These are phyloP conservation scores for Synchiropus splendidus DNA, from an alignment of 2,113 vertebrate species.

Conservation along the genomic window DNA sequence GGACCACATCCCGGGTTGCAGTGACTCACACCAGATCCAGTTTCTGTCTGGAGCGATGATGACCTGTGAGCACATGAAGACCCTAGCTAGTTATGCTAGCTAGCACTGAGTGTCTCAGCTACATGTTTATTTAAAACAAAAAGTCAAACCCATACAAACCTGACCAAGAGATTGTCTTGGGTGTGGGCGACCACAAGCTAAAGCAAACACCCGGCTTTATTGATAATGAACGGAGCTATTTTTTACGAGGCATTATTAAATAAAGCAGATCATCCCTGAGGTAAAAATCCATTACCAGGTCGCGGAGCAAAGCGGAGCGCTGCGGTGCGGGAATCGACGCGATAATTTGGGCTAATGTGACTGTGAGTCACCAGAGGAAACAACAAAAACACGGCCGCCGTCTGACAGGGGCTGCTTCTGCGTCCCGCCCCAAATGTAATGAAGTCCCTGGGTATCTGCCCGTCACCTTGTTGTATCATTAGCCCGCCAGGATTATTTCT, in stretches of 20 bases:
- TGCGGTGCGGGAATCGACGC: neutral
- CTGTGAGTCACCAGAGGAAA: slow-evolving; percentile 35
- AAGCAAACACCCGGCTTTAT: too few species aligned
- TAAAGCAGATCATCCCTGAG: neutral
- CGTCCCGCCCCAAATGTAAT: slow-evolving; percentile 52
- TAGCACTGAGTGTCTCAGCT: too few species aligned
- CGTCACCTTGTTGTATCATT: slow-evolving; percentile 65
- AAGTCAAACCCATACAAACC: too few species aligned
- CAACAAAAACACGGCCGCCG: slow-evolving; percentile 48
- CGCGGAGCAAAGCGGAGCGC: slow-evolving; percentile 4
- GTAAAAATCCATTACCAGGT: slow-evolving; percentile 5
- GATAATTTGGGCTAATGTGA: slow-evolving; percentile 28
- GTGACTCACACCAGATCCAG: too few species aligned
- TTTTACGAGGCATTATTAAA: neutral
- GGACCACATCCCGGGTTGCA: too few species aligned
- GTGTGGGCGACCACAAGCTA: too few species aligned
- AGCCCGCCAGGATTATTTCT: slow-evolving; percentile 52
- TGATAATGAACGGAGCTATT: too few species aligned
- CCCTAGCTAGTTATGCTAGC: too few species aligned
- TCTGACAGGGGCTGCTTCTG: slow-evolving; percentile 46
- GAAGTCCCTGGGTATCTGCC: slow-evolving; percentile 58
- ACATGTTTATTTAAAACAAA: too few species aligned
- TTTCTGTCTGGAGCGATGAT: too few species aligned
- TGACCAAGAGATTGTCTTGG: too few species aligned
- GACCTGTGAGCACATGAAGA: too few species aligned